phyloP scores from a whole-genome alignment of 2,113 vertebrate genomes.

The Odocoileus virginianus region DNA sequence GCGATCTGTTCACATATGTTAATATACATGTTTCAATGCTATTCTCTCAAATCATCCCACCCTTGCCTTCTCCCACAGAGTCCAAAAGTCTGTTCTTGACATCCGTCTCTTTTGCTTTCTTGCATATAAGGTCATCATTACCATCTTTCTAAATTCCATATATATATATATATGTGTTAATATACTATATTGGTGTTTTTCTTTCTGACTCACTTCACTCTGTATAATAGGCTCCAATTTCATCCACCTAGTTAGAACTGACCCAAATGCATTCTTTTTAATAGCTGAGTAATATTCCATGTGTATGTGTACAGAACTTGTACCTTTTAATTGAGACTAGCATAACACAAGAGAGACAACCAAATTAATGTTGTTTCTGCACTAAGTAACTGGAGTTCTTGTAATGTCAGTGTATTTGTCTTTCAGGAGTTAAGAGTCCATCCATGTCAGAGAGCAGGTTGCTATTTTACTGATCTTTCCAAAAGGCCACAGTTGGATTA shows the following conservation, averaged over 20 bases:
- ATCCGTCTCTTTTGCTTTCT: neutral
- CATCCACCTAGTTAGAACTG: neutral
- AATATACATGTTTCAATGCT: neutral
- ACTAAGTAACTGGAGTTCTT: neutral
- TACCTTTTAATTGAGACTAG: neutral
- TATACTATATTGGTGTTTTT: neutral
- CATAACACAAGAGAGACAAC: neutral
- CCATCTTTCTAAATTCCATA: neutral
- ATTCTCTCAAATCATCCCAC: neutral
- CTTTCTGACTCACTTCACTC: neutral
- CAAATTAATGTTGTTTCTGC: neutral
- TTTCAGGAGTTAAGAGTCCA: neutral
- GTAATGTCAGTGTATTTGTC: neutral
- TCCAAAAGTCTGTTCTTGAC: neutral
- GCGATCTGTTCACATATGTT: neutral
- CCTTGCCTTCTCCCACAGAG: neutral
- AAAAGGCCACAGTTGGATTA: neutral
- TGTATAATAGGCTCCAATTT: neutral
- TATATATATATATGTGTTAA: neutral
- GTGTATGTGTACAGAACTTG: neutral
- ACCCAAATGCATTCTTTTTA: neutral
- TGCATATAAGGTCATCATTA: rapidly evolving
- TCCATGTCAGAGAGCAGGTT: neutral
- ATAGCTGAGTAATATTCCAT: neutral
- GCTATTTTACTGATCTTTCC: neutral